A percentile compares a stretch with the other conserved stretches of the same genome.
Evolutionary conservation across 1,140 invertebrate genomes (phyloP).

Genomic region (Heterodera schachtii): DNA sequence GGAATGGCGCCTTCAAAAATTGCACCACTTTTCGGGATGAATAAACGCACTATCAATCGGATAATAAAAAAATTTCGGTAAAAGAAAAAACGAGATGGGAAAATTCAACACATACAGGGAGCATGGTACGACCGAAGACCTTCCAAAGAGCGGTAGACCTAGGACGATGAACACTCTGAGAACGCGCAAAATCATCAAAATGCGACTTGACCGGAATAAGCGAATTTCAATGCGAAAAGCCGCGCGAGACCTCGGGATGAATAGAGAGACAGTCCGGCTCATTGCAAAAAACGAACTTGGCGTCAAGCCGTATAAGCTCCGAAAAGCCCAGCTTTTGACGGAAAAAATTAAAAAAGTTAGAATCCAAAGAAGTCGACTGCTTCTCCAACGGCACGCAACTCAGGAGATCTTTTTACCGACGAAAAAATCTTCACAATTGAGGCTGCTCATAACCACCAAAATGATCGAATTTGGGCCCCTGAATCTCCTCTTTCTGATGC

Average conservation of each 20-base stretch:
- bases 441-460: not conserved
- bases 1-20: too few species aligned
- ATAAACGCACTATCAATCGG: too few species aligned
- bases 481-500: not conserved
- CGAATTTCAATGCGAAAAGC: slow-evolving; percentile 4
- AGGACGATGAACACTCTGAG: not conserved
- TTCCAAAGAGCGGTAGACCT: not conserved
- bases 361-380: not conserved
- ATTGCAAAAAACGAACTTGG: not conserved
- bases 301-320: slow-evolving; percentile 15
- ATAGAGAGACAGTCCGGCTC: not conserved
- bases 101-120: not conserved
- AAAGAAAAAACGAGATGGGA: too few species aligned
- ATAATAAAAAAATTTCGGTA: too few species aligned
- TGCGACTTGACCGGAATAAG: not conserved
- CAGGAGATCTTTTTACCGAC: not conserved
- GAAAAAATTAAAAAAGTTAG: slow-evolving; percentile 6
- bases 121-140: not conserved
- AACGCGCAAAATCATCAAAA: not conserved
- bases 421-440: slow-evolving; percentile 13
- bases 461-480: not conserved
- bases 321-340: slow-evolving; percentile 3
- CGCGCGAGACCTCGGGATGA: not conserved
- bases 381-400: not conserved
- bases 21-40: too few species aligned